Evolutionary conservation across 2,113 vertebrate genomes (phyloP), one percentile per base, ranked within the genome.

Genomic region (Fregetta grallaria): DNA sequence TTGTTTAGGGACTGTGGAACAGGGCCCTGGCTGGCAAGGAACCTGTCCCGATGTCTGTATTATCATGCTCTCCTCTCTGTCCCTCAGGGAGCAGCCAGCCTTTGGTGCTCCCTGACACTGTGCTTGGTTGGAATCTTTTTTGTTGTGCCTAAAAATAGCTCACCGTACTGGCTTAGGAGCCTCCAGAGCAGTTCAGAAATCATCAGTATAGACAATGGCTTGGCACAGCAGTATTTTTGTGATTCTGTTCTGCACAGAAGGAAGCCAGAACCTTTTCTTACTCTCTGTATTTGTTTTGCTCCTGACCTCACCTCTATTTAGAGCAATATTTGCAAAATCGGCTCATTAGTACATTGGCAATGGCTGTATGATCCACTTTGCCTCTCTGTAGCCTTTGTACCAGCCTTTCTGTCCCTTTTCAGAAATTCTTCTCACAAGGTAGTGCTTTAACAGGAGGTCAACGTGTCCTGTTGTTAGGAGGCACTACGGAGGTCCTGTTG

Each of bases 21-120:
- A 0, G 47, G 40, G 2, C 17, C 30, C 17, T 67, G 38, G 11
- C 27, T 22, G 53, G 15, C 2, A 0, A 32, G n/a, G 40, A 67
- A 18, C 19, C 27, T 25, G 21, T 50, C 20, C 34, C n/a, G 8
- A 19, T 75, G 47, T 15, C 30, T 15, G 10, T 13, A 11, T 63
- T 5, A 5, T 23, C 3, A 0, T 68, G n/a, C 13, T 74, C 22
- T 58, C 3, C 15, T 58, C 47, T 47, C 34, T 40, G 21, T 68
- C 25, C 20, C 16, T 66, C 20, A 32, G 29, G n/a, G 16, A 72
- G 22, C 50, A 59, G 22, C 12, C 26, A 58, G 30, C 32, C 38
- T 52, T 45, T 1, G 3, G 40, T 32, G 34, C 17, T 42, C 22
- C 67, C 25, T 66, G 38, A n/a, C 52, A 8, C 13, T 34, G 25